Evolutionary conservation across 2,888 invertebrate species (phyloP), one percentile per base, ranked within the genome.

Genomic region (Sericinus montela): DNA sequence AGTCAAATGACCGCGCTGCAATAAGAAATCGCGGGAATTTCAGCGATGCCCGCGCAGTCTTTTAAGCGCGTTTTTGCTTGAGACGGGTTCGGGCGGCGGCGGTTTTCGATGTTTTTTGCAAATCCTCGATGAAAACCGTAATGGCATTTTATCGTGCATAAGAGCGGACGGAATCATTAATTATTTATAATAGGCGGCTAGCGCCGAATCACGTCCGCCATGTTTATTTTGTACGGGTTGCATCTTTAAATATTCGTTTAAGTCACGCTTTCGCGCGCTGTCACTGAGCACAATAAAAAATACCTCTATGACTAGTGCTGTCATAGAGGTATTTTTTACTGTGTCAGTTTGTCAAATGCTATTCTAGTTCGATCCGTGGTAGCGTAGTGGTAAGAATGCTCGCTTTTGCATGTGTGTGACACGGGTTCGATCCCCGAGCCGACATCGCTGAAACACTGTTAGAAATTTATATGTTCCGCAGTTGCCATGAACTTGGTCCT

Each of bases 141-240:
- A 87, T 86, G 85, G 87, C 87, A 87, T 87, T 86, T 87, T 86
- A 85, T 86, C 81, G 85, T 86, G 85, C 86, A 86, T 87, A 86
- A 84, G 79, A 83, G 84, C 75, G 71, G 77, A 65, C 69, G 78
- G 80, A 84, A 84, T 87, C 87, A 88, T 88, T 87, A 87, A 87
- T 87, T 86, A 88, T 88, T 88, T 88, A 88, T 87, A 88, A 86
- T 86, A 87, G 85, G 81, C 76, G 75, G 71, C 80, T 85, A 85
- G 85, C 78, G 78, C 79, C 75, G 73, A 83, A 80, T 72, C 76
- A 76, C 71, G 69, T 60, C 61, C 57, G 68, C 69, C 69, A 69
- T 78, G 73, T 79, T 80, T 72, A 77, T 76, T 76, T 77, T 63
- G 66, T 57, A 45, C 61, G 54, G 62, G 64, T 60, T 68, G 64